Conservation (phyloP, 2,113 vertebrate species). For the Poeciliopsis prolifica region DNA sequence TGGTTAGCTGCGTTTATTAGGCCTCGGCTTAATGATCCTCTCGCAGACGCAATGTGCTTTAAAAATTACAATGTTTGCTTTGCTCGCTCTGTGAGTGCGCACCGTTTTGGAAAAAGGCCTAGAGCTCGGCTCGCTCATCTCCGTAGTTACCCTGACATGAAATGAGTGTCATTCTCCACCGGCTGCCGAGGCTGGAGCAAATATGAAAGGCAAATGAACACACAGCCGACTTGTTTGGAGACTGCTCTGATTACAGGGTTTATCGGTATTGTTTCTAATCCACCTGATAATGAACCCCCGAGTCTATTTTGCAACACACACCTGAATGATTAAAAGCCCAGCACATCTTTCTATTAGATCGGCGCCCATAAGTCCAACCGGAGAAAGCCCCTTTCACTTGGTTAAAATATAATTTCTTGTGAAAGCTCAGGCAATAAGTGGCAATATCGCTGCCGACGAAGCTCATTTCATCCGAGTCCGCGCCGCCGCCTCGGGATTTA, state of each 20-base stretch:
- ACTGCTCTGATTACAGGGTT: slow-evolving; percentile 48
- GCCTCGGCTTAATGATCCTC: slow-evolving; percentile 55
- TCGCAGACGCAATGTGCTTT: slow-evolving; percentile 24
- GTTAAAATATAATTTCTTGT: slow-evolving; percentile 46
- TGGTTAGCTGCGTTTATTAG: slow-evolving; percentile 63
- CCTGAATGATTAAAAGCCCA: slow-evolving; percentile 39
- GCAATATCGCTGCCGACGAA: slow-evolving; percentile 46
- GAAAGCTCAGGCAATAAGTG: slow-evolving; percentile 55
- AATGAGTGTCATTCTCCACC: slow-evolving; percentile 49
- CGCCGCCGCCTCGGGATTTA: slow-evolving; percentile 51
- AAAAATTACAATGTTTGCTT: slow-evolving; percentile 64
- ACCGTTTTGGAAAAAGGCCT: slow-evolving; percentile 3
- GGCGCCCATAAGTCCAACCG: neutral
- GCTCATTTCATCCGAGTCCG: slow-evolving; percentile 44
- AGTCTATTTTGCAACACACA: slow-evolving; percentile 49
- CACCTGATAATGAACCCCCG: slow-evolving; percentile 55
- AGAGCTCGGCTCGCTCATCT: slow-evolving; percentile 59
- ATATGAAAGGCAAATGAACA: slow-evolving; percentile 55
- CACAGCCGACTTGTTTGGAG: slow-evolving; percentile 58
- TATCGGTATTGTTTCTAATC: slow-evolving; percentile 64
- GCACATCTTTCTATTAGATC: slow-evolving; percentile 33
- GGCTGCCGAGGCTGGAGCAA: slow-evolving; percentile 42
- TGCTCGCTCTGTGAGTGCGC: slow-evolving; percentile 14
- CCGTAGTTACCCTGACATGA: slow-evolving; percentile 59
- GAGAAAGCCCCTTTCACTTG: slow-evolving; percentile 38